Percentiles rank a stretch among this genome's conserved stretches.
These are phyloP conservation scores for Syritta pipiens DNA, from an alignment of 2,888 invertebrate species.

Conservation along the genomic window DNA sequence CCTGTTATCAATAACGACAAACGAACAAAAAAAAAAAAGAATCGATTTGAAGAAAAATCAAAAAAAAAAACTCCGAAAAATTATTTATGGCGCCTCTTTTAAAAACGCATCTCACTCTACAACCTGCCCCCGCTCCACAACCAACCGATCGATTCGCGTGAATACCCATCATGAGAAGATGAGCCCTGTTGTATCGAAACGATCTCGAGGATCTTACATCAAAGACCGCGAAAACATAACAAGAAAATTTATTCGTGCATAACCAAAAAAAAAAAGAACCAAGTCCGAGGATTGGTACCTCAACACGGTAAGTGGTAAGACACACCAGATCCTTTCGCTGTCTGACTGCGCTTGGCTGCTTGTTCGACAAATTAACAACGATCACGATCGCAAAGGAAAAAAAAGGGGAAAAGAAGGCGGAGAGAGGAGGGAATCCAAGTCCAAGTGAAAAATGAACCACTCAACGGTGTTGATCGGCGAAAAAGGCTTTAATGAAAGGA, in stretches of 20 bases:
- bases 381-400: conserved; percentile 49
- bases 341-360: conserved; percentile 53
- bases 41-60: conserved; percentile 7
- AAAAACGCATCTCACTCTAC: conserved; percentile 16
- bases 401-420: not conserved
- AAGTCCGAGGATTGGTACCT: conserved; percentile 40
- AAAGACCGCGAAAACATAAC: conserved; percentile 45
- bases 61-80: conserved; percentile 21
- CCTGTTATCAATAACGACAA: conserved; percentile 47
- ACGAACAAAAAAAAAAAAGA: not conserved
- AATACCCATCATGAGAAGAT: conserved; percentile 31
- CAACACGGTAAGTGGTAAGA: conserved; percentile 64
- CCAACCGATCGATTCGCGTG: conserved; percentile 24
- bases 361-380: conserved; percentile 68
- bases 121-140: not conserved
- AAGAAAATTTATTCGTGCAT: conserved; percentile 55
- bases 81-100: conserved; percentile 62
- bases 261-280: not conserved
- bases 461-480: conserved; percentile 64
- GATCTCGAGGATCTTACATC: conserved; percentile 23
- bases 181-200: not conserved
- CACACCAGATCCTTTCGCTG: conserved; percentile 57
- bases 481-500: conserved; percentile 60
- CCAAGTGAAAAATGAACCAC: conserved; percentile 52
- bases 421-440: conserved; percentile 17